A percentile compares a stretch with the other conserved stretches of the same genome.
These are phyloP conservation scores for Tolypeutes matacus DNA, from an alignment of 2,797 vertebrate species.

Conservation along the genomic window DNA sequence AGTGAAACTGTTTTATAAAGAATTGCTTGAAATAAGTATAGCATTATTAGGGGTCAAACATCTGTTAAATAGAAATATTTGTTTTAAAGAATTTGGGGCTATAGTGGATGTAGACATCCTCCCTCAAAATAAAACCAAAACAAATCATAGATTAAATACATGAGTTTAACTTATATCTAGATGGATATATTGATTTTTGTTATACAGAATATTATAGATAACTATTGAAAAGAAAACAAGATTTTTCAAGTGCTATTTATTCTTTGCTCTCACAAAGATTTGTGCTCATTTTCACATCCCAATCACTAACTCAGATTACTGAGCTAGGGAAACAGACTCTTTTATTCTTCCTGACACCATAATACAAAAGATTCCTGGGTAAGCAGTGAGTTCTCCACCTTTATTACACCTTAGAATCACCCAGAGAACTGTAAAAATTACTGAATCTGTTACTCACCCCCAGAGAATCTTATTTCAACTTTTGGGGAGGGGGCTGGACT, in stretches of 20 bases:
- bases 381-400: not conserved
- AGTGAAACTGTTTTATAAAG: constrained; percentile 1
- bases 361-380: not conserved
- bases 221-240: constrained; percentile 42
- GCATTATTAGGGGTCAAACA: not conserved
- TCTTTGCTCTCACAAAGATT: not conserved
- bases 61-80: constrained; percentile 31
- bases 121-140: constrained; percentile 24
- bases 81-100: constrained; percentile 1
- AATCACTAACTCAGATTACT: not conserved
- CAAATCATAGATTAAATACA: not conserved
- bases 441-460: not conserved
- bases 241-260: not conserved
- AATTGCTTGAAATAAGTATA: constrained; percentile 21
- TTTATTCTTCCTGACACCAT: not conserved
- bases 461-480: constrained; percentile 20
- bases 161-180: not conserved
- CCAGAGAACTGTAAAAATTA: constrained; percentile 38
- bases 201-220: not conserved
- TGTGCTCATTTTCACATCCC: not conserved
- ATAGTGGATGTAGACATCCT: not conserved
- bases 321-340: not conserved
- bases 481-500: not conserved
- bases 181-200: not conserved
- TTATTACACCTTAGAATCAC: not conserved